Conservation (phyloP, 2,113 vertebrate genomes). For the Hylia prasina region DNA sequence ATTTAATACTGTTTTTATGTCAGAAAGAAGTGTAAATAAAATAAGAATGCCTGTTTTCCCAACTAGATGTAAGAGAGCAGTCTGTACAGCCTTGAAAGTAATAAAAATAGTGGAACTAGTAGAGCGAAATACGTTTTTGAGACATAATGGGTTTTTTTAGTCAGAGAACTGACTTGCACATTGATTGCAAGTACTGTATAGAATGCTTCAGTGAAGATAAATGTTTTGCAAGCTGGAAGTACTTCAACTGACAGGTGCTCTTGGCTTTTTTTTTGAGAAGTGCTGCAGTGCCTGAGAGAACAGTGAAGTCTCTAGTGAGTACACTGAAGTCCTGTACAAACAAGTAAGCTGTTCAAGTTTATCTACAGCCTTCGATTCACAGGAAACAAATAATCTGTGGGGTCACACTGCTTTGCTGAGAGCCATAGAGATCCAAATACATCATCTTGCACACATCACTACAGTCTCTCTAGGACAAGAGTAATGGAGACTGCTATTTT, state of each 20-base stretch:
- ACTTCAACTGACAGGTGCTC: neutral
- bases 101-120: neutral
- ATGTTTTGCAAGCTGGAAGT: neutral
- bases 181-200: neutral
- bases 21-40: neutral
- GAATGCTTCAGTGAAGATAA: neutral
- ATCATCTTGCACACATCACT: accelerated
- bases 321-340: neutral
- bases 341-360: neutral
- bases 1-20: neutral
- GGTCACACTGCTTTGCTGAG: neutral
- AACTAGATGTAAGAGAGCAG: neutral
- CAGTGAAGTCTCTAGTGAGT: neutral
- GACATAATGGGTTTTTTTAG: neutral
- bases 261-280: neutral
- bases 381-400: neutral
- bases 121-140: neutral
- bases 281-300: neutral
- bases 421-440: accelerated
- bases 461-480: neutral
- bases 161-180: neutral
- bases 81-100: neutral
- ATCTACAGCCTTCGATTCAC: neutral
- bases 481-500: neutral
- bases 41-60: neutral